Base-by-base conservation (phyloP, 37 sponge, comb jelly and placozoan genomes). In the Ephydatia muelleri region DNA sequence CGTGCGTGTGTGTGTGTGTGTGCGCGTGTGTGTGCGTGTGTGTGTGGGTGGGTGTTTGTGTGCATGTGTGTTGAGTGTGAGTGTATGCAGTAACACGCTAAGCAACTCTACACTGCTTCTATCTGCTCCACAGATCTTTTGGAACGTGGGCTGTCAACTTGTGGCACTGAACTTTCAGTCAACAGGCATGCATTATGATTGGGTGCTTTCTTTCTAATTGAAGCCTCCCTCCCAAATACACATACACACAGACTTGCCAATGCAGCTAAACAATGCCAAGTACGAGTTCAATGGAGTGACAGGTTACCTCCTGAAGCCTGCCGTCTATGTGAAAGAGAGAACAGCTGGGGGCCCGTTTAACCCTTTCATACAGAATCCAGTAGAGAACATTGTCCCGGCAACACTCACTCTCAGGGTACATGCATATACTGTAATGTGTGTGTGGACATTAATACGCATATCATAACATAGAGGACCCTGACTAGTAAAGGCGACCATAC, bases 101-200 rank as follows among this genome's bases (percentile, higher is more conserved):
- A n/a, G 6, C 6, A 43, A 43, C 43, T 43, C 6, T 43, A 43
- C 43, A 43, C 43, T 43, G 6, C 43, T 43, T 43, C 6, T 26
- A 22, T 40, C 31, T 29, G 34, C n/a, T n/a, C n/a, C n/a, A n/a
- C 79, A 96, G 93, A 84, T 92, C 1, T 95, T 83, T 76, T 97
- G 97, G 97, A 93, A 93, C 85, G 92, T 85, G 31, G 97, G 97
- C 30, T 92, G 91, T 73, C 97, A 97, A 71, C 83, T 97, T 91
- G 97, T 97, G 30, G 95, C 97, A 38, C 89, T 97, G 37, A 97
- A 97, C 89, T 97, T 78, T 73, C 97, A 97, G 69, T 95, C 94
- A 38, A 75, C 93, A 49, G 92, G 92, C 43, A 43, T 73, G 37
- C 2, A 49, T 5, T 40, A 4, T 74, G 38, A 26, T 49, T 25